Percentiles rank a stretch among this genome's conserved stretches.
Conservation (phyloP, 2,797 vertebrate genomes). For the Molossus molossus region DNA sequence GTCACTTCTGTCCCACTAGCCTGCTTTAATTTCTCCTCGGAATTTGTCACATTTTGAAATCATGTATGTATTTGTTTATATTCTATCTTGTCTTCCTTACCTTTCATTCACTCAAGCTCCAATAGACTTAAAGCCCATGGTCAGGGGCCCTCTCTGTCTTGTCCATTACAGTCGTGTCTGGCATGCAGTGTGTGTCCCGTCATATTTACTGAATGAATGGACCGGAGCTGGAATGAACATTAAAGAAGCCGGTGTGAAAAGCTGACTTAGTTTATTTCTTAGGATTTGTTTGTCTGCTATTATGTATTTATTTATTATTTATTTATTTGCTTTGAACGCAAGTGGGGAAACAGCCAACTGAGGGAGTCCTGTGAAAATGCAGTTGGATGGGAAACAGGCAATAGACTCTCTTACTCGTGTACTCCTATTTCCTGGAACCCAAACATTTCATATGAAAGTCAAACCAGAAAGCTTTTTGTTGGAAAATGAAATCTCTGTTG, state of each 20-base stretch:
- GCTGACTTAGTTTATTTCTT: neutral
- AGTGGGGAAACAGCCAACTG: neutral
- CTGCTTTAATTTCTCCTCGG: neutral
- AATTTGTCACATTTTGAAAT: neutral
- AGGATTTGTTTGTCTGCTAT: neutral
- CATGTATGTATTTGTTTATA: neutral
- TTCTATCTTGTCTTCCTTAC: neutral
- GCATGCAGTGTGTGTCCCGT: neutral
- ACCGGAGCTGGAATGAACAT: neutral
- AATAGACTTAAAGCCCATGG: neutral
- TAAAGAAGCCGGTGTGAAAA: constrained; percentile 30
- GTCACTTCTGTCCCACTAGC: neutral
- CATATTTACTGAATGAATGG: constrained; percentile 4
- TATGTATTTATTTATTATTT: neutral
- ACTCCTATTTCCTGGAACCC: neutral
- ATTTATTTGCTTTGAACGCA: neutral
- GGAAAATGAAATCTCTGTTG: constrained; percentile 46
- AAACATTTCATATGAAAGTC: neutral
- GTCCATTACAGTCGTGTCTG: neutral
- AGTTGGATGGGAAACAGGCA: neutral
- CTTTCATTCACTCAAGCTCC: neutral
- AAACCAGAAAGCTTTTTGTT: neutral
- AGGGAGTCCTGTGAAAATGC: neutral
- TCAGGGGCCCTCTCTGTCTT: neutral
- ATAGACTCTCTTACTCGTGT: neutral